Conservation (phyloP, 2,797 vertebrate genomes). For the Leptodactylus fallax region DNA sequence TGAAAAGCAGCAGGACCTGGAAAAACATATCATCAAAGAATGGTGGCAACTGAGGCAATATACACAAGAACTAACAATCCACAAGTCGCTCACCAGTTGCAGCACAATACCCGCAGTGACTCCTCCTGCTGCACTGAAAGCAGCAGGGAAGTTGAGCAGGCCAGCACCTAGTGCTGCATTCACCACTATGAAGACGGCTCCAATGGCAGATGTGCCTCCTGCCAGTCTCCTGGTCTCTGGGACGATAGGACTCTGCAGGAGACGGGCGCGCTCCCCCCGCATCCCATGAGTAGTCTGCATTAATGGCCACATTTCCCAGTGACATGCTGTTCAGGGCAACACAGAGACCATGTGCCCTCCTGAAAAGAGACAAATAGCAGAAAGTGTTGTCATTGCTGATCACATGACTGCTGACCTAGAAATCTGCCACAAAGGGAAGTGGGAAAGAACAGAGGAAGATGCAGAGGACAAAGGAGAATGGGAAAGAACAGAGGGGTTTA, state of each 20-base stretch:
- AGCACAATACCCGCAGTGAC: conserved; percentile 85
- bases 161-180: conserved; percentile 94
- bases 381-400: neutral
- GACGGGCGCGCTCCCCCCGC: conserved; percentile 87
- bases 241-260: conserved; percentile 90
- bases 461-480: neutral
- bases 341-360: rapidly evolving
- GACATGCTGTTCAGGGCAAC: conserved; percentile 67
- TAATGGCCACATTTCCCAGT: conserved; percentile 80
- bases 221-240: conserved; percentile 65
- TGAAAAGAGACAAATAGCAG: neutral
- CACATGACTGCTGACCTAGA: no score
- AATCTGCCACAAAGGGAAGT: no score
- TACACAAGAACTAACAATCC: conserved; percentile 34
- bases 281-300: conserved; percentile 85
- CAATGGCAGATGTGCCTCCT: conserved; percentile 80
- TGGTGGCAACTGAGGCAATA: conserved; percentile 79
- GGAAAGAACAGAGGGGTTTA: neutral
- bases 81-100: conserved; percentile 89
- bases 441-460: neutral
- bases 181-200: conserved; percentile 93
- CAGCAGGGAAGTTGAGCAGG: conserved; percentile 94
- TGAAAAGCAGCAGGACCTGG: conserved; percentile 94
- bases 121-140: conserved; percentile 91
- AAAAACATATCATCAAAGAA: conserved; percentile 70